Evolutionary conservation across 2,113 vertebrate species (phyloP).

Genomic region (Carollia perspicillata): DNA sequence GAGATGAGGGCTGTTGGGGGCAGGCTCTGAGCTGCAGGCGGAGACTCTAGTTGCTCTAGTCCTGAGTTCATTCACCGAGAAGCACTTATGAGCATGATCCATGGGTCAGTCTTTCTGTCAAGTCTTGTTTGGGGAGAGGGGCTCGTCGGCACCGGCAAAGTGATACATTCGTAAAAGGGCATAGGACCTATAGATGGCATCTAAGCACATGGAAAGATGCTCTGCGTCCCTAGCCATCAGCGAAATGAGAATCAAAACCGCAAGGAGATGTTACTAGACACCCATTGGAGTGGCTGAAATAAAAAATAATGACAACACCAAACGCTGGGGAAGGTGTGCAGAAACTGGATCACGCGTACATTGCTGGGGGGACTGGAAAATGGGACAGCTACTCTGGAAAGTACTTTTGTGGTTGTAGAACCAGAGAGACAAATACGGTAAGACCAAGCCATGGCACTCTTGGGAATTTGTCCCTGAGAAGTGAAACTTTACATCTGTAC

Average conservation of each 20-base stretch:
- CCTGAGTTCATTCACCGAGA: not conserved
- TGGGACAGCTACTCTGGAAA: too few species aligned
- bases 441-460: not conserved
- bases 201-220: not conserved
- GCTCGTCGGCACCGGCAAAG: not conserved
- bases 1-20: accelerated
- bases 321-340: not conserved
- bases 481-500: not conserved
- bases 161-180: not conserved
- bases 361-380: not conserved
- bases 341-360: not conserved
- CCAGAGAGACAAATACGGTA: not conserved
- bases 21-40: not conserved
- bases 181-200: not conserved
- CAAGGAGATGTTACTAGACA: too few species aligned
- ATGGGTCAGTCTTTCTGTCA: not conserved
- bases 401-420: not conserved
- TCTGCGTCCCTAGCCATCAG: accelerated
- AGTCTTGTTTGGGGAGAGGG: not conserved
- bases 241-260: not conserved
- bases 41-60: not conserved
- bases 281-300: not conserved
- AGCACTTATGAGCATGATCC: not conserved
- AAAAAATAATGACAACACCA: not conserved
- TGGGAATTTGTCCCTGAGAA: not conserved